Evolutionary conservation across 2,113 vertebrate species (phyloP), one percentile per base, ranked within the genome.

Genomic region (Rhizomys pruinosus): DNA sequence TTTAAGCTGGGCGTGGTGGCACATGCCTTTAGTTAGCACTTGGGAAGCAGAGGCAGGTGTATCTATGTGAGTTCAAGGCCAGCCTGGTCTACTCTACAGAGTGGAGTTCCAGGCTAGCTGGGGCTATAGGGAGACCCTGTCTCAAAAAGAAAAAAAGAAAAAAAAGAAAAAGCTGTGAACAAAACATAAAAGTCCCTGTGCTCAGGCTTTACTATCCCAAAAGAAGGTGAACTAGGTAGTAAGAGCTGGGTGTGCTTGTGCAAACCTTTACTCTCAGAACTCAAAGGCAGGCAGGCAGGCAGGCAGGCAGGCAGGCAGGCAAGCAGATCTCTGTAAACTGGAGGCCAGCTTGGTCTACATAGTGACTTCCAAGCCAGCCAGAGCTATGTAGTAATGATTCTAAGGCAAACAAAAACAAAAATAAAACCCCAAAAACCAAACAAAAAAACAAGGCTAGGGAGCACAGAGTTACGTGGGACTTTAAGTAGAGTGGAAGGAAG

Each of bases 381-480:
- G 61, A 20, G 61, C 19, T 66, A 32, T 10, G 8, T 32, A 29
- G 64, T 66, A 11, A 6, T 76, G 44, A 44, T 27, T 52, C n/a
- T 19, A 44, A 7, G 15, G 10, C 2, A 7, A 25, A 29, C 55
- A 4, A 25, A 19, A 69, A 13, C 63, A 37, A 3, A 15, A 42
- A 34, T n/a, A n/a, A n/a, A n/a, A n/a, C n/a, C n/a, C n/a, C n/a
- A n/a, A 29, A 68, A 4, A 25, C 2, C 44, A 19, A 69, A 13
- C 63, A 37, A 3, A 15, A 42, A 34, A 82, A 71, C 19, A 15
- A 63, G 61, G 76, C 9, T 61, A 22, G 68, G 44, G 34, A 16
- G 55, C 1, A 22, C 17, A 37, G 13, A 4, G 5, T 4, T 39
- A 12, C 10, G 10, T 6, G 27, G 19, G n/a, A 11, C 10, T 25